Percentiles rank a stretch among this genome's conserved stretches.
Evolutionary conservation across 2,113 vertebrate species (phyloP).

Genomic region (Anseranas semipalmata): DNA sequence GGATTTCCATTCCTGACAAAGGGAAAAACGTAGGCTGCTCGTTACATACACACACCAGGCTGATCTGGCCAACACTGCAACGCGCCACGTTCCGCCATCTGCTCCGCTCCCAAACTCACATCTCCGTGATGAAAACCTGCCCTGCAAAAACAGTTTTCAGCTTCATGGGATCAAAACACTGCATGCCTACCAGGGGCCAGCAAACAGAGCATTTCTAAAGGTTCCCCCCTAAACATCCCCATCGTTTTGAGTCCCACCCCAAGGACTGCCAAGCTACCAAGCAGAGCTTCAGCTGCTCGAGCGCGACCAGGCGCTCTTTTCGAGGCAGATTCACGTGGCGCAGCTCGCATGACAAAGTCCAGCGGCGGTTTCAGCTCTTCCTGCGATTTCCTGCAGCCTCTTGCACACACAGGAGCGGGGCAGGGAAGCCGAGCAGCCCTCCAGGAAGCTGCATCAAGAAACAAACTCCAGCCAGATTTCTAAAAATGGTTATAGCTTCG

Average conservation of each 20-base stretch:
- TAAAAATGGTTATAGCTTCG: neutral
- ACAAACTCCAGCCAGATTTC: neutral
- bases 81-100: fast-evolving
- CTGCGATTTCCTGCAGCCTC: neutral
- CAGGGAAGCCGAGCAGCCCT: neutral
- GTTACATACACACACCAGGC: neutral
- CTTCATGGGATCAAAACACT: neutral
- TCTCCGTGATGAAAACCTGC: neutral
- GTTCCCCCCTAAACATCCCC: no score
- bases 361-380: neutral
- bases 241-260: neutral
- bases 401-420: neutral
- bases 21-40: fast-evolving
- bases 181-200: no score
- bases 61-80: fast-evolving
- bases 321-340: fast-evolving
- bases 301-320: neutral
- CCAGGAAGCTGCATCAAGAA: neutral
- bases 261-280: neutral
- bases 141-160: neutral
- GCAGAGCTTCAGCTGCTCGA: neutral
- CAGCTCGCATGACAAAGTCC: neutral
- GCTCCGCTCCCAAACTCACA: neutral
- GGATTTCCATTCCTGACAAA: neutral
- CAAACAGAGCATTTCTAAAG: no score